Conservation (phyloP, 2,888 invertebrate species). For the Thecocarcelia acutangulata region DNA sequence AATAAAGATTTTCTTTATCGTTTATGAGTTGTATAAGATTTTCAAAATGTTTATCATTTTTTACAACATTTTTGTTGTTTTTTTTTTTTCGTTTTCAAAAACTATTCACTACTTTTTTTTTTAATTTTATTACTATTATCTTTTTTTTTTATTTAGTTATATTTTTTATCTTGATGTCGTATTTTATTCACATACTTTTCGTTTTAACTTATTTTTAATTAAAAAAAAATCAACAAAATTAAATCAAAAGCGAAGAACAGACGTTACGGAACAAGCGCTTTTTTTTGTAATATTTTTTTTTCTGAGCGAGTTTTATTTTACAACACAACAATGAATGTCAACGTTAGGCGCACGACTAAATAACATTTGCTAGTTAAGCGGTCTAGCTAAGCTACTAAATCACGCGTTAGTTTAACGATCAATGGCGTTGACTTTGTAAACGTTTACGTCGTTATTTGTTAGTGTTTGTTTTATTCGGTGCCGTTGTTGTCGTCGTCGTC, state of each 20-base stretch:
- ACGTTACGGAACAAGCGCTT: slow-evolving; percentile 18
- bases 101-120: neutral
- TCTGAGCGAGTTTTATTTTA: slow-evolving; percentile 48
- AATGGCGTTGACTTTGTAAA: slow-evolving; percentile 22
- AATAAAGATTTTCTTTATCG: neutral
- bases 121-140: neutral
- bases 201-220: slow-evolving; percentile 1
- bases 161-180: neutral
- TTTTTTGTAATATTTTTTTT: slow-evolving; percentile 13
- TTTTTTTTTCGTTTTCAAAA: neutral
- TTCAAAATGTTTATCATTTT: slow-evolving; percentile 34
- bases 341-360: slow-evolving; percentile 67
- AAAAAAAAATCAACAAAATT: slow-evolving; percentile 17
- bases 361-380: slow-evolving; percentile 47
- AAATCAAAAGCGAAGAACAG: slow-evolving; percentile 13
- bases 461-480: slow-evolving; percentile 6
- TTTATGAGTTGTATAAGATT: neutral
- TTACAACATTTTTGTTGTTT: slow-evolving; percentile 24
- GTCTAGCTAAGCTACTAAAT: slow-evolving; percentile 60
- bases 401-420: slow-evolving; percentile 56
- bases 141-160: slow-evolving; percentile 1
- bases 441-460: slow-evolving; percentile 7
- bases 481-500: slow-evolving; percentile 1
- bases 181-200: slow-evolving; percentile 20
- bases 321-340: slow-evolving; percentile 66